These are phyloP conservation scores for Adela reaumurella DNA, from an alignment of 2,888 invertebrate species.

Conservation along the genomic window DNA sequence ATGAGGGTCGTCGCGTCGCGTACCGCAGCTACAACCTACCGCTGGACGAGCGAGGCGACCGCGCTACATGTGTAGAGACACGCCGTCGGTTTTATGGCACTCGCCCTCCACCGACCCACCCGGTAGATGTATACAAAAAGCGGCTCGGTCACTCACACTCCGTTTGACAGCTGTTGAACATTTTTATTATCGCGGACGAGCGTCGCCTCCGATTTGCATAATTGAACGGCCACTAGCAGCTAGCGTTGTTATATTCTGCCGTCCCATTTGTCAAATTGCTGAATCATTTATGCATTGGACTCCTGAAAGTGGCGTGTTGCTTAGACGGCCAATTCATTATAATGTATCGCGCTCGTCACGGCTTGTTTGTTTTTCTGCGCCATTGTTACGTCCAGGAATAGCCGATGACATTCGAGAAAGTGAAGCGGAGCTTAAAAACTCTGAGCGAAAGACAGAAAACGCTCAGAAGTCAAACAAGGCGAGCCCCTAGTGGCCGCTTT, in stretches of 20 bases:
- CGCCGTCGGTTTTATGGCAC: conserved; percentile 35
- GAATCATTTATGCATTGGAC: conserved; percentile 54
- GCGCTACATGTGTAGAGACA: background rate
- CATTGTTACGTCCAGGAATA: background rate
- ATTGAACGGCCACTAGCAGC: conserved; percentile 55
- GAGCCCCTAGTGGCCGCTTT: too few species aligned
- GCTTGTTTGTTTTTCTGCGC: background rate
- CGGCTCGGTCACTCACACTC: conserved; percentile 12
- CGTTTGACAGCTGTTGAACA: conserved; percentile 54
- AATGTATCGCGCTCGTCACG: conserved; percentile 20
- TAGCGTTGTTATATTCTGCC: conserved; percentile 55
- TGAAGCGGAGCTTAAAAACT: background rate
- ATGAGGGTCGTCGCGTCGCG: conserved; percentile 28
- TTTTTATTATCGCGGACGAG: conserved; percentile 52
- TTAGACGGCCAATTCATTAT: conserved; percentile 46
- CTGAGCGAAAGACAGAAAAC: background rate
- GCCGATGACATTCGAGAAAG: background rate
- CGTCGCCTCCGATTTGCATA: conserved; percentile 54
- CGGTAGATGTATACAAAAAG: conserved; percentile 30
- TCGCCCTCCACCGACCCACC: conserved; percentile 14
- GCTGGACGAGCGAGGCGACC: too few species aligned
- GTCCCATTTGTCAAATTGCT: conserved; percentile 54
- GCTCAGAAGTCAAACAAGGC: too few species aligned
- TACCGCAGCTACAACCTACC: too few species aligned
- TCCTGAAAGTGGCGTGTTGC: conserved; percentile 38